These are phyloP conservation scores for Scaptomyza reducta DNA, from an alignment of 2,888 invertebrate species.

Conservation along the genomic window DNA sequence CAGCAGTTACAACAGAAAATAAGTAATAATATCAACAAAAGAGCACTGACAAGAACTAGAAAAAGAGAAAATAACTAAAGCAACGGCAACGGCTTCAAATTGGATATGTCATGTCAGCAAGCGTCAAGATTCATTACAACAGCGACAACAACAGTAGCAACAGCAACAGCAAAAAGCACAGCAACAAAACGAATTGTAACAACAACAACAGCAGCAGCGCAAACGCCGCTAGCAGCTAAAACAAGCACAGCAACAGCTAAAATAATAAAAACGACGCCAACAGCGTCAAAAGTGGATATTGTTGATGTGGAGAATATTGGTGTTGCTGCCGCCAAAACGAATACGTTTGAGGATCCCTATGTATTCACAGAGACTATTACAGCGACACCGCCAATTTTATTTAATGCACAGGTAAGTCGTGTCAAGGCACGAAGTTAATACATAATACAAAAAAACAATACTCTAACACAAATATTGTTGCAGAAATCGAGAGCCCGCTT, in stretches of 20 bases:
- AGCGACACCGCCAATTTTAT: slow-evolving; percentile 83
- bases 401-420: slow-evolving; percentile 82
- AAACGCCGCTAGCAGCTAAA: slow-evolving; percentile 15
- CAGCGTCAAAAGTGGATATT: slow-evolving; percentile 29
- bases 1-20: slow-evolving; percentile 14
- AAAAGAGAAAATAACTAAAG: slow-evolving; percentile 19
- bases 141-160: slow-evolving; percentile 54
- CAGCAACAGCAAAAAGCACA: slow-evolving; percentile 38
- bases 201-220: slow-evolving; percentile 29
- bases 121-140: slow-evolving; percentile 80
- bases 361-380: slow-evolving; percentile 84
- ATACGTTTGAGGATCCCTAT: slow-evolving; percentile 84
- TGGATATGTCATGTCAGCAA: slow-evolving; percentile 85
- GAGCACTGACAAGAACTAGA: slow-evolving; percentile 11
- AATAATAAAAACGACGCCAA: slow-evolving; percentile 34
- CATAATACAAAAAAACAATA: slow-evolving; percentile 30
- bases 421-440: slow-evolving; percentile 33
- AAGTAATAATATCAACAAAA: slow-evolving; percentile 16
- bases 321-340: slow-evolving; percentile 61
- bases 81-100: slow-evolving; percentile 67
- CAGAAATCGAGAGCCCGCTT: slow-evolving; percentile 81
- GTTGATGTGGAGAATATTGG: slow-evolving; percentile 50
- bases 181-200: slow-evolving; percentile 49
- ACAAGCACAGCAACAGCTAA: slow-evolving; percentile 7
- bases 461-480: slow-evolving; percentile 24